Evolutionary conservation across 2,888 invertebrate genomes (phyloP), one percentile per base, ranked within the genome.

Genomic region (Torymus tubicola): DNA sequence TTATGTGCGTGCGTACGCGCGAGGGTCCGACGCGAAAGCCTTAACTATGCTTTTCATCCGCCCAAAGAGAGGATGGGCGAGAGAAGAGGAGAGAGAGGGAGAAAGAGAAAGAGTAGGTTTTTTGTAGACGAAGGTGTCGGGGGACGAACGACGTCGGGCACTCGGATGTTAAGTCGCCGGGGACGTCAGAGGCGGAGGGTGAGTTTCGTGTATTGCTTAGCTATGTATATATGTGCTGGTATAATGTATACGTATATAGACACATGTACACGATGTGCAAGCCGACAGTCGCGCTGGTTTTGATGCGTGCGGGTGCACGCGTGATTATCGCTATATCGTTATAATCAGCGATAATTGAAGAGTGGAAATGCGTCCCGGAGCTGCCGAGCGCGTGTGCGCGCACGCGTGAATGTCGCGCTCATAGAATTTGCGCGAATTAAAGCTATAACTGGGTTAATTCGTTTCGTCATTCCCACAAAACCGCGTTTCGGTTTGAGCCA

Each of bases 11-110:
- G 67, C 69, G 13, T 42, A 2, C 55, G 52, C 31, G 11, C 16
- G 24, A 10, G 63, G 60, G 71, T 5, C 31, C 18, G n/a, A 14
- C 14, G 11, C 52, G 52, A 80, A 75, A 63, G 71, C 80, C 76
- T 80, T 75, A 55, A 76, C 80, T 80, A 73, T 64, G 77, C 81
- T 75, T 81, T 77, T 77, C 72, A 73, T 72, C 72, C 21, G 67
- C 16, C 21, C 8, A 42, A 42, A 42, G 42, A 42, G 42, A 42
- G 42, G 31, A 31, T 4, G 14, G 31, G 64, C 14, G n/a, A n/a
- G 16, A 42, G 31, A 13, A 64, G 42, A n/a, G 8, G 64, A 16
- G 21, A 12, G 24, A 42, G 31, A 13, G 42, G 42, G 14, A 2
- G 64, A 16, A 11, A 12, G 24, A 14, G 31, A 10, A 42, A n/a